Percentiles rank a stretch among this genome's conserved stretches.
phyloP scores from a whole-genome alignment of 2,113 vertebrate genomes.

The Potamarius usumacintae region DNA sequence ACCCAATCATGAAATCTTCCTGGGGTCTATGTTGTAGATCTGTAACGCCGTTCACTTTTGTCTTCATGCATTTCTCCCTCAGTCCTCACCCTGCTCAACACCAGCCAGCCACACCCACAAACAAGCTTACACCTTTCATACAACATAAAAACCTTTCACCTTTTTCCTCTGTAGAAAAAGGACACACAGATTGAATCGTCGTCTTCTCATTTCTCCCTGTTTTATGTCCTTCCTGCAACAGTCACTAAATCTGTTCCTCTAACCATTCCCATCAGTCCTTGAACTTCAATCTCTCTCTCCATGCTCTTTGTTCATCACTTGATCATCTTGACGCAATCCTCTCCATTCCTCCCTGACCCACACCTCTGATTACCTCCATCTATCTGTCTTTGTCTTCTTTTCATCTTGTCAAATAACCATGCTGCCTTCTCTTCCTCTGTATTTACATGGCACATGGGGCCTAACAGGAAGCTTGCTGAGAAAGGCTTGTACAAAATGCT shows the following conservation, averaged over 20 bases:
- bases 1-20: background rate
- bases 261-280: slow-evolving; percentile 57
- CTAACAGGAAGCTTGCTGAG: slow-evolving; percentile 57
- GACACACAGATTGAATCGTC: background rate
- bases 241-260: slow-evolving; percentile 52
- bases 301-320: slow-evolving; percentile 43
- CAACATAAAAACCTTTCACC: background rate
- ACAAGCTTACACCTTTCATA: background rate
- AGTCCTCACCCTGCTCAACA: background rate
- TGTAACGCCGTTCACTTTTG: background rate
- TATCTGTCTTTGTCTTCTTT: background rate
- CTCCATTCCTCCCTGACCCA: slow-evolving; percentile 20
- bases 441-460: slow-evolving; percentile 71
- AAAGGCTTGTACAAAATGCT: slow-evolving; percentile 67
- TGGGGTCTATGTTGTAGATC: background rate
- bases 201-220: slow-evolving; percentile 15
- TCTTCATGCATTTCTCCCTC: background rate
- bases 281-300: slow-evolving; percentile 64
- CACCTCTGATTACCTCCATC: slow-evolving; percentile 3
- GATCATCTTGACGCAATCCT: slow-evolving; percentile 37
- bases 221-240: slow-evolving; percentile 41
- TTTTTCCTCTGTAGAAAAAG: background rate
- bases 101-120: no score
- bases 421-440: slow-evolving; percentile 58
- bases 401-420: slow-evolving; percentile 61